Evolutionary conservation across 2,888 invertebrate genomes (phyloP).

Genomic region (Eupithecia tripunctaria): DNA sequence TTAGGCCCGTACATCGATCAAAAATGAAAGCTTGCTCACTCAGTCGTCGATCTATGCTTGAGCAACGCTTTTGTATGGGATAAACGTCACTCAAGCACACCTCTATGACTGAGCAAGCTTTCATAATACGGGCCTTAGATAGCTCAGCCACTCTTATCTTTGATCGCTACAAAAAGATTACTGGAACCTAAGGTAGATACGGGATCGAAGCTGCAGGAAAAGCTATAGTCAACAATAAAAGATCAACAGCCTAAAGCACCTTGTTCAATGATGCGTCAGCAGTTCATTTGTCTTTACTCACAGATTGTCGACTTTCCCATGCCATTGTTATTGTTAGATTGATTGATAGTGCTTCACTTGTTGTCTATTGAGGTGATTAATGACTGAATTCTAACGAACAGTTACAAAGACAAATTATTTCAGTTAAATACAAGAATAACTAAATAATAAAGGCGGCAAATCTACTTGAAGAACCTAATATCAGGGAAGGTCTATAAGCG

Average conservation of each 20-base stretch:
- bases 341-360: constrained; percentile 49
- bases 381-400: constrained; percentile 25
- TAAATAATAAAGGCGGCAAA: background rate
- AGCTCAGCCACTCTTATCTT: no score
- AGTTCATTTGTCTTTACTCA: constrained; percentile 51
- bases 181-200: background rate
- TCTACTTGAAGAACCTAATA: background rate
- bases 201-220: background rate
- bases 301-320: constrained; percentile 39
- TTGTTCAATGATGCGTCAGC: constrained; percentile 4
- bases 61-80: no score
- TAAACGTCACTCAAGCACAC: no score
- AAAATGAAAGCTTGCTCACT: no score
- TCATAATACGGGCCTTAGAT: no score
- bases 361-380: constrained; percentile 26
- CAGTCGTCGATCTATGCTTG: no score
- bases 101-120: no score
- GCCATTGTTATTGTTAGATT: constrained; percentile 41
- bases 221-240: constrained; percentile 2
- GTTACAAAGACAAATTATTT: constrained; percentile 18
- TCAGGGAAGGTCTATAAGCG: constrained; percentile 26
- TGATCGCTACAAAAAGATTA: no score
- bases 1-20: no score
- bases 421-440: background rate
- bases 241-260: background rate